These are phyloP conservation scores for Rhopalosiphum padi DNA, from an alignment of 1,140 invertebrate species.

Conservation along the genomic window DNA sequence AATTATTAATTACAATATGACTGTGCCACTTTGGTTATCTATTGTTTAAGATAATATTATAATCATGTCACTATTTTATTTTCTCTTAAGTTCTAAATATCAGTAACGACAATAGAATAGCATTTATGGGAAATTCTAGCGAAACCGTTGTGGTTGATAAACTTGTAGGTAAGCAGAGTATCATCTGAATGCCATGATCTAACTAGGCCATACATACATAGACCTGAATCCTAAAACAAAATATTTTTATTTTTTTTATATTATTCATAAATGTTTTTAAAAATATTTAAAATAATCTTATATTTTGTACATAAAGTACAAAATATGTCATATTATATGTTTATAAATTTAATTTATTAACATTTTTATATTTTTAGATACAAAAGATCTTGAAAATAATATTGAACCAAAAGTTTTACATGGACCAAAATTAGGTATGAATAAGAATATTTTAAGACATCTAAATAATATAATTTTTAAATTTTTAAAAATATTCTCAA, in stretches of 20 bases:
- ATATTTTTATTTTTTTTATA: background rate
- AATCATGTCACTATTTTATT: background rate
- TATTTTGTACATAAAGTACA: background rate
- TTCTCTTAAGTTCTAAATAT: background rate
- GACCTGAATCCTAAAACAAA: background rate
- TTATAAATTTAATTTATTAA: background rate
- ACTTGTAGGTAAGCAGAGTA: too few relatives aligned
- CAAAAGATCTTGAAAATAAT: constrained; percentile 2
- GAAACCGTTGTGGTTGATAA: too few relatives aligned
- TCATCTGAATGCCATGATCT: too few relatives aligned
- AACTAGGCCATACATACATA: too few relatives aligned
- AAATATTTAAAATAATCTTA: background rate
- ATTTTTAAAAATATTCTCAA: background rate
- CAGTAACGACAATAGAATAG: too few relatives aligned
- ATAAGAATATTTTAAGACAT: constrained; percentile 5
- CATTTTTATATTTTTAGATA: constrained; percentile 12
- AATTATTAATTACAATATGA: background rate
- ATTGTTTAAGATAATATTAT: background rate
- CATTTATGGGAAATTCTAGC: too few relatives aligned
- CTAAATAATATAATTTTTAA: background rate
- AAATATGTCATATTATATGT: background rate
- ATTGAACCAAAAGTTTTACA: background rate
- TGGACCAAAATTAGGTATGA: constrained; percentile 46
- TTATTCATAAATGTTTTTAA: background rate
- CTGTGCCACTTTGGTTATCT: background rate